Evolutionary conservation across 2,113 vertebrate species (phyloP).

Genomic region (Pomatorhinus ruficollis): DNA sequence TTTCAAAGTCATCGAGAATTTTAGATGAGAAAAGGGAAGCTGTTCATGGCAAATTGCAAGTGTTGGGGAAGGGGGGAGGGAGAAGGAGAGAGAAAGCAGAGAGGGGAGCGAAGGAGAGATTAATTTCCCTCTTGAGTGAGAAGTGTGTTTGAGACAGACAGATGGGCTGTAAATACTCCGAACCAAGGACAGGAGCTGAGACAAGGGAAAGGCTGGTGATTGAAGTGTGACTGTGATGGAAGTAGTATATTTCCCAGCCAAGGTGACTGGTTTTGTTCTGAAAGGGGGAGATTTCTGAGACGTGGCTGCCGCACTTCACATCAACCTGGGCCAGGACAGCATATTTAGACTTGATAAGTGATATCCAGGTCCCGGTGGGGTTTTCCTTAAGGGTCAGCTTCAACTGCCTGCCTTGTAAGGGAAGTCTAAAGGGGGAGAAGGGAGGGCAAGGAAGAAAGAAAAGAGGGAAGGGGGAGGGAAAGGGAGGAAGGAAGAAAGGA

Average conservation of each 20-base stretch:
- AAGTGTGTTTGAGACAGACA: conserved; percentile 76
- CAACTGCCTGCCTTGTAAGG: conserved; percentile 30
- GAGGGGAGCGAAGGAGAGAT: conserved; percentile 34
- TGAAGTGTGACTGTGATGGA: conserved; percentile 78
- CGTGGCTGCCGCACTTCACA: not conserved
- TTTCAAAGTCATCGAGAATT: conserved; percentile 59
- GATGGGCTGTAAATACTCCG: conserved; percentile 80
- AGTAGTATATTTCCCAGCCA: conserved; percentile 67
- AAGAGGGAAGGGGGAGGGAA: not conserved
- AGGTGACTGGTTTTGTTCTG: conserved; percentile 71
- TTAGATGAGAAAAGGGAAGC: conserved; percentile 58
- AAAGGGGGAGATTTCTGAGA: not conserved
- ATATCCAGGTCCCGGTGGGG: conserved; percentile 41
- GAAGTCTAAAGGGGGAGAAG: not conserved
- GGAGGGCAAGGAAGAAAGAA: not conserved
- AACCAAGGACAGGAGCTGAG: conserved; percentile 74
- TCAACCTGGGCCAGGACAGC: conserved; percentile 33
- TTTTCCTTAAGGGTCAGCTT: conserved; percentile 59
- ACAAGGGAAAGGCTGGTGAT: conserved; percentile 75
- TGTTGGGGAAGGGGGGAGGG: conserved; percentile 13
- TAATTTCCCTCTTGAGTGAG: conserved; percentile 67
- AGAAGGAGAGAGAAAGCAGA: not conserved
- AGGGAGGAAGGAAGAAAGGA: not conserved
- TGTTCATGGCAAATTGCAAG: conserved; percentile 63
- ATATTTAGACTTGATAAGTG: conserved; percentile 62